Percentiles rank a stretch among this genome's conserved stretches.
These are phyloP conservation scores for Catonia carolina DNA, from an alignment of 2,888 invertebrate species.

Conservation along the genomic window DNA sequence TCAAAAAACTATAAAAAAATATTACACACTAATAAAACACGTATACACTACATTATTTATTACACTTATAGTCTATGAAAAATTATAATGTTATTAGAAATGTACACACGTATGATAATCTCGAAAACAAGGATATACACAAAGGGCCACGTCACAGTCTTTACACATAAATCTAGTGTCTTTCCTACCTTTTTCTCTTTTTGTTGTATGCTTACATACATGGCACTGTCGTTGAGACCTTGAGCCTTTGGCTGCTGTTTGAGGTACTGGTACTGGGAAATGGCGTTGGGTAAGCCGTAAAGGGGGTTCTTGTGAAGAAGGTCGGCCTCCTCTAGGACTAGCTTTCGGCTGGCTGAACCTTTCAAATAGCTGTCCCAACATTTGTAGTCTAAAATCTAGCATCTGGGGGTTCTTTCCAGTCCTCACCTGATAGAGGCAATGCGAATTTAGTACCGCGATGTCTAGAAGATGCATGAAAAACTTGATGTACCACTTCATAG, in stretches of 20 bases:
- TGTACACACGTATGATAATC: too few species aligned
- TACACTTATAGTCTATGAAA: too few species aligned
- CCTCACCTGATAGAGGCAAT: conserved; percentile 2
- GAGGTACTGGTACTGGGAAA: conserved; percentile 10
- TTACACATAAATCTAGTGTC: background rate
- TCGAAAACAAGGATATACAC: too few species aligned
- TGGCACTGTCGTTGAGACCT: background rate
- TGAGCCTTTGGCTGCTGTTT: conserved; percentile 11
- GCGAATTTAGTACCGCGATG: conserved; percentile 3
- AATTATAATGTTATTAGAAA: too few species aligned
- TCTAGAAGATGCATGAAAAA: conserved; percentile 14
- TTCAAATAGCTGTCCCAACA: conserved; percentile 13
- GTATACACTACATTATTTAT: too few species aligned
- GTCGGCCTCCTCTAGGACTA: conserved; percentile 4
- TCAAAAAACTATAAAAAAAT: too few species aligned
- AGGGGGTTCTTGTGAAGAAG: conserved; percentile 4
- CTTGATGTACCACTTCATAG: conserved; percentile 10
- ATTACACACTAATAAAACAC: too few species aligned
- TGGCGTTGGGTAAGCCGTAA: conserved; percentile 12
- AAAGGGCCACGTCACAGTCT: background rate
- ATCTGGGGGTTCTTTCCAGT: conserved; percentile 18
- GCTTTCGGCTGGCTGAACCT: conserved; percentile 1
- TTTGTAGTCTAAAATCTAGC: conserved; percentile 5
- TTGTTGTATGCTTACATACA: conserved; percentile 3
- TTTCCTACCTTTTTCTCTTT: background rate